phyloP scores from a whole-genome alignment of 2,888 invertebrate genomes.

The Phasia obesa region DNA sequence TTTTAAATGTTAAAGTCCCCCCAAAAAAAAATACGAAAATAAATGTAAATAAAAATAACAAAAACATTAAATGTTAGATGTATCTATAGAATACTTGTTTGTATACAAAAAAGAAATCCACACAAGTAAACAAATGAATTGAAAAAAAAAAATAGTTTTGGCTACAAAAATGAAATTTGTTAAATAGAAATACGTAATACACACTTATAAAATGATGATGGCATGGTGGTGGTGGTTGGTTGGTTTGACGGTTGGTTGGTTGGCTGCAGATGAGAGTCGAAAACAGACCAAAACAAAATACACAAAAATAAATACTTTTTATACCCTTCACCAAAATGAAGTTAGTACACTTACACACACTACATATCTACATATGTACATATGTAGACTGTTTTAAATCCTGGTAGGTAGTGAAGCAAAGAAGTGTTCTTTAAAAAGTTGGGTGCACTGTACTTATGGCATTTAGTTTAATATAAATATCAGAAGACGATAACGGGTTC shows the following conservation, averaged over 20 bases:
- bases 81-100: slow-evolving; percentile 34
- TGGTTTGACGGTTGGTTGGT: slow-evolving; percentile 19
- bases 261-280: slow-evolving; percentile 31
- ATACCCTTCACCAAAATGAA: not conserved
- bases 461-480: no score
- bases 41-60: slow-evolving; percentile 22
- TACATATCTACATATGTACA: no score
- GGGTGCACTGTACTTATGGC: not conserved
- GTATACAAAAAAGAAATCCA: not conserved
- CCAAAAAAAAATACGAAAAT: slow-evolving; percentile 39
- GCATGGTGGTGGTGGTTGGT: slow-evolving; percentile 13
- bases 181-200: slow-evolving; percentile 10
- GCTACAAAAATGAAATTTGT: slow-evolving; percentile 28
- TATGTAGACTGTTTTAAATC: no score
- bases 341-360: no score
- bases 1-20: slow-evolving; percentile 59
- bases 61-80: slow-evolving; percentile 46
- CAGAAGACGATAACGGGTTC: no score
- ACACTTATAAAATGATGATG: slow-evolving; percentile 36
- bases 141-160: slow-evolving; percentile 20
- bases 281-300: slow-evolving; percentile 53
- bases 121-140: slow-evolving; percentile 31
- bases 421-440: no score
- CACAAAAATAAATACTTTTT: slow-evolving; percentile 34
- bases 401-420: no score